phyloP scores from a whole-genome alignment of 2,888 invertebrate species.

The Aelia acuminata region DNA sequence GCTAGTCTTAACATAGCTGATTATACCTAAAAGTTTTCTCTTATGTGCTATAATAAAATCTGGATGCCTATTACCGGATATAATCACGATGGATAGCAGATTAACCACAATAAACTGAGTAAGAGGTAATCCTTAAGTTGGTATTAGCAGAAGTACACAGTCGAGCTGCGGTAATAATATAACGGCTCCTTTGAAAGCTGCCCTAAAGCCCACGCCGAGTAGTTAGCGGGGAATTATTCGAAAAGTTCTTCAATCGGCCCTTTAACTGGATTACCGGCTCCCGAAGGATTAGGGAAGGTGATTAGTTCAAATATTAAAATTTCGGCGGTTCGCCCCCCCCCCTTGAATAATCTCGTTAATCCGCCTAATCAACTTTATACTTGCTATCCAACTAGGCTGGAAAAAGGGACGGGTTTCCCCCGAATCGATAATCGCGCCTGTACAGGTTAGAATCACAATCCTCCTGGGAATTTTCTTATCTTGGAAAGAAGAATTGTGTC shows the following conservation, averaged over 20 bases:
- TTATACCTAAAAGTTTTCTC: too few relatives aligned
- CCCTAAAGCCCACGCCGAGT: background rate
- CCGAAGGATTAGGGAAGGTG: background rate
- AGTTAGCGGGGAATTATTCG: slow-evolving; percentile 22
- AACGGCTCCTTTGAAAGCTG: background rate
- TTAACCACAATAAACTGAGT: background rate
- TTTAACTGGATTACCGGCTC: background rate
- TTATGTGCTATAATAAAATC: too few relatives aligned
- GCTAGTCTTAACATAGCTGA: too few relatives aligned
- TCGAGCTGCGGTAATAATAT: background rate
- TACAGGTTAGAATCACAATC: background rate
- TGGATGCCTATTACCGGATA: too few relatives aligned
- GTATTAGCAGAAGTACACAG: background rate
- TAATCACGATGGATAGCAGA: background rate
- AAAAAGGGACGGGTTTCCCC: background rate
- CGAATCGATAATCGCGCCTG: background rate
- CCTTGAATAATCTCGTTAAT: background rate
- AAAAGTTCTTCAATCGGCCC: slow-evolving; percentile 26
- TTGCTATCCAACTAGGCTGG: background rate
- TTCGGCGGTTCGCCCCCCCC: background rate
- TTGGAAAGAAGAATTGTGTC: background rate
- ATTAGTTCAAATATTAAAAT: slow-evolving; percentile 8
- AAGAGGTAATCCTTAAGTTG: background rate
- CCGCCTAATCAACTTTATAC: background rate
- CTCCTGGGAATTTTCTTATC: background rate